These are phyloP conservation scores for Romanogobio albipinnatus DNA, from an alignment of 2,113 vertebrate genomes.

Conservation along the genomic window DNA sequence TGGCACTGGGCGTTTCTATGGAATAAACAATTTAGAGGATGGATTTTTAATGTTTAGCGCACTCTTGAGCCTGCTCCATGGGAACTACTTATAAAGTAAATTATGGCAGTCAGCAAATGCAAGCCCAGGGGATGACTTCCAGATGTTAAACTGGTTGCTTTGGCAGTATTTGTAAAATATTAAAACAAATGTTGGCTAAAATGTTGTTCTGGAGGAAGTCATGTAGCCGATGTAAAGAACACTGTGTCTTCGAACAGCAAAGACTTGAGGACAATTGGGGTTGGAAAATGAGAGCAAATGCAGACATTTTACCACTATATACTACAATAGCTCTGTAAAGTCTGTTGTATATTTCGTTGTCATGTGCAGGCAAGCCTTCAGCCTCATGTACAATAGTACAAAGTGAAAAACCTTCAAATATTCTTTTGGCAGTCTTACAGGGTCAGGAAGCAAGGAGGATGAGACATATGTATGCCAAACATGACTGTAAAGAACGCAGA, in stretches of 20 bases:
- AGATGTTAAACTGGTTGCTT: constrained; percentile 73
- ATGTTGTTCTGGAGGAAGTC: constrained; percentile 49
- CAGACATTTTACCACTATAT: not conserved
- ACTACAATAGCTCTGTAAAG: not conserved
- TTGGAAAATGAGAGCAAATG: constrained; percentile 32
- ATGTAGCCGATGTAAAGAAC: constrained; percentile 58
- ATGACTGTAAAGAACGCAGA: constrained; percentile 43
- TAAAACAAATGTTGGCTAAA: constrained; percentile 56
- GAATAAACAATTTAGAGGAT: constrained; percentile 57
- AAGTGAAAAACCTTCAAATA: constrained; percentile 6
- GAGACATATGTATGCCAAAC: constrained; percentile 36
- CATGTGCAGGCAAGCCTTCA: not conserved
- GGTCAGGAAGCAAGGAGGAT: constrained; percentile 40
- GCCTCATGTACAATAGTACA: not conserved
- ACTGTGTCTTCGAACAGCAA: constrained; percentile 32
- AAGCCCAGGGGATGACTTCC: constrained; percentile 70
- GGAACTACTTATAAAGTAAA: constrained; percentile 73
- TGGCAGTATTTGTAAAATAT: constrained; percentile 70
- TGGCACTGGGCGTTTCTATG: constrained; percentile 28
- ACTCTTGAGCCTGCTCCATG: constrained; percentile 62
- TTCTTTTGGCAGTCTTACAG: constrained; percentile 33
- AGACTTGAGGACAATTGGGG: constrained; percentile 18
- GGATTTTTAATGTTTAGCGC: constrained; percentile 53
- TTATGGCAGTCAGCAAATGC: constrained; percentile 71
- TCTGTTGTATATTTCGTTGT: not conserved